Evolutionary conservation across 2,797 vertebrate genomes (phyloP), one percentile per base, ranked within the genome.

Genomic region (Channa striata): DNA sequence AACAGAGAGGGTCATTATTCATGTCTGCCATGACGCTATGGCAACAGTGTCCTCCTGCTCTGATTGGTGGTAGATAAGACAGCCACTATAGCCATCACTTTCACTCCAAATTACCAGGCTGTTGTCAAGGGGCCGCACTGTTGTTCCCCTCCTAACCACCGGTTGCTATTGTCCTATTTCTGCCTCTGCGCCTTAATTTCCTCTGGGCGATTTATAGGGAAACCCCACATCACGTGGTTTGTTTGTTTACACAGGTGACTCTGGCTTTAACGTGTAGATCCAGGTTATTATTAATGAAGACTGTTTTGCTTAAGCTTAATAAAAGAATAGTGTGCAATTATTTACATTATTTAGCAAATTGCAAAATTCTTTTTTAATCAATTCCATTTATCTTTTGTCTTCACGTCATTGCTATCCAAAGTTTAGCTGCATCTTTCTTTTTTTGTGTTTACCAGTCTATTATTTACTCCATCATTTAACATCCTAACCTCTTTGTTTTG

Each of bases 1-100:
- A 87, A 91, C 82, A 87, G 86, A 92, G 80, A 81, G 79, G 81
- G 84, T 85, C 81, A 83, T 93, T 87, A 92, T 91, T 93, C 89
- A 89, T 77, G 71, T 91, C 88, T 94, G 86, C 85, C 72, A 7
- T 63, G 81, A 85, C 43, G 80, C 90, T 92, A 92, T 94, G 87
- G 89, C 90, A 94, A 94, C 91, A 92, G 90, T 60, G 77, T 82
- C 69, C 80, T 83, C 66, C 65, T 47, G 71, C 72, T 87, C 91
- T 89, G 87, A 91, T 93, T 93, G 92, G 92, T 56, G 21, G 47
- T 76, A 88, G 87, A 92, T 90, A 91, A 87, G 80, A 81, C 72
- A 73, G 78, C 71, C 75, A 85, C 83, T 87, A 83, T 77, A 74
- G 77, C 82, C 79, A 62, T 82, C 73, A 60, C 48, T 78, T 81